These are phyloP conservation scores for Plumapathes pennacea DNA, from an alignment of 92 coral and sea anemone genomes.

Conservation along the genomic window DNA sequence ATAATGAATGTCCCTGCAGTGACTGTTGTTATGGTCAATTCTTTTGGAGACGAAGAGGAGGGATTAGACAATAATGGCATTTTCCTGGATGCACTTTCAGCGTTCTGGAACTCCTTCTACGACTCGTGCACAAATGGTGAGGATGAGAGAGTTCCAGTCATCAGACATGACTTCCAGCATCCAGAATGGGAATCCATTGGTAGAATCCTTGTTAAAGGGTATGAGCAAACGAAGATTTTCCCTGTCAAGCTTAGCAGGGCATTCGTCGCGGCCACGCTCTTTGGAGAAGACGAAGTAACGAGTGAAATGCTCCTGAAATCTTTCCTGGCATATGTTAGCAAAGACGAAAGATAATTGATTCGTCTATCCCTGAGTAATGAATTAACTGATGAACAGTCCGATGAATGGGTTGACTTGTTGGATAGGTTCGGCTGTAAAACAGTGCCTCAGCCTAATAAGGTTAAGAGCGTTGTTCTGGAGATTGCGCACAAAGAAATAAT, in stretches of 20 bases:
- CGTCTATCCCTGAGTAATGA: constrained; percentile 19
- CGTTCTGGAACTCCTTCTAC: constrained; percentile 55
- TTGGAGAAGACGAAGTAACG: constrained; percentile 36
- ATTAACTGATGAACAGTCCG: constrained; percentile 43
- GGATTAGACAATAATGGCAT: constrained; percentile 49
- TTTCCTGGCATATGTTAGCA: constrained; percentile 46
- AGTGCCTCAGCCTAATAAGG: constrained; percentile 46
- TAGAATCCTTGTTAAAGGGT: constrained; percentile 61
- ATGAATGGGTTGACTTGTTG: constrained; percentile 58
- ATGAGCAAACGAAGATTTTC: constrained; percentile 36
- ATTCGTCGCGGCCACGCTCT: constrained; percentile 35
- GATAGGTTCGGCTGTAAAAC: constrained; percentile 51
- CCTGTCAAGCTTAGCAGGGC: constrained; percentile 55
- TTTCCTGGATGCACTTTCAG: constrained; percentile 60
- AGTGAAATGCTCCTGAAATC: constrained; percentile 27
- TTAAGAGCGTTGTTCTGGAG: constrained; percentile 27
- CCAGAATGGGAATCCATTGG: constrained; percentile 65
- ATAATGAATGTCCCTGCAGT: constrained; percentile 13
- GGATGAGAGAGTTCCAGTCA: constrained; percentile 41
- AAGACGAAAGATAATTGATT: constrained; percentile 48
- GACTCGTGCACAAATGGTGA: constrained; percentile 51
- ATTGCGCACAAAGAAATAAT: constrained; percentile 65
- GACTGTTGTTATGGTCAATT: constrained; percentile 34
- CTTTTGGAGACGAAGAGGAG: constrained; percentile 29
- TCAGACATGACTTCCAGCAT: constrained; percentile 34